Evolutionary conservation across 2,113 vertebrate genomes (phyloP), one percentile per base, ranked within the genome.

Genomic region (Isichthys henryi): DNA sequence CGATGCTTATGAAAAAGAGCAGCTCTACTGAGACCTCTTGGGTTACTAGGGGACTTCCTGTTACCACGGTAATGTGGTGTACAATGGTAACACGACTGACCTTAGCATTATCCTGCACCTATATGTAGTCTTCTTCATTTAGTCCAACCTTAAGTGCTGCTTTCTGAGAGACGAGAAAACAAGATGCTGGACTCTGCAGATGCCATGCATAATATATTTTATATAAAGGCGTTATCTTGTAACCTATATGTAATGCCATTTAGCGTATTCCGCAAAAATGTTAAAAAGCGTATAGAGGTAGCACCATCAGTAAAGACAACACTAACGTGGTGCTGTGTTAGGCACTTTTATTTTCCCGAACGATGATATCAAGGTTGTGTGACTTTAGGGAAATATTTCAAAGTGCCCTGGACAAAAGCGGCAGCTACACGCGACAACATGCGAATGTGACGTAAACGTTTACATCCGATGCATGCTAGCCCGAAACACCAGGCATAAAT

Each of bases 61-160:
- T 93, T 91, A 90, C 92, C 80, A 90, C 27, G 88, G 88, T 86
- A 90, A 91, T 86, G 87, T 89, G 88, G 87, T 66, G 84, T 89
- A 49, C 15, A 66, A 62, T 66, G 85, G 88, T 50, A 56, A 23
- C 62, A 23, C 80, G 90, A 89, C 88, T 90, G 31, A 91, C 90
- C 89, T 92, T 88, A 88, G 35, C 88, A 89, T 85, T 46, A 84
- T 58, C 15, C 50, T 49, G 50, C n/a, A 19, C 80, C 93, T 92
- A 92, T 91, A 92, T 91, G 91, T 92, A 92, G 83, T 56, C 88
- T 52, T 83, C 21, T 83, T 43, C 49, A 84, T 49, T 52, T 31
- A 49, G 53, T 96, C 93, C 91, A 92, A 95, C 91, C 94, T 96
- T 7, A 89, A 46, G 93, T 94, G 93, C 94, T 94, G 94, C 96